These are phyloP conservation scores for Speoplatyrhinus poulsoni DNA, from an alignment of 2,113 vertebrate species.

Conservation along the genomic window DNA sequence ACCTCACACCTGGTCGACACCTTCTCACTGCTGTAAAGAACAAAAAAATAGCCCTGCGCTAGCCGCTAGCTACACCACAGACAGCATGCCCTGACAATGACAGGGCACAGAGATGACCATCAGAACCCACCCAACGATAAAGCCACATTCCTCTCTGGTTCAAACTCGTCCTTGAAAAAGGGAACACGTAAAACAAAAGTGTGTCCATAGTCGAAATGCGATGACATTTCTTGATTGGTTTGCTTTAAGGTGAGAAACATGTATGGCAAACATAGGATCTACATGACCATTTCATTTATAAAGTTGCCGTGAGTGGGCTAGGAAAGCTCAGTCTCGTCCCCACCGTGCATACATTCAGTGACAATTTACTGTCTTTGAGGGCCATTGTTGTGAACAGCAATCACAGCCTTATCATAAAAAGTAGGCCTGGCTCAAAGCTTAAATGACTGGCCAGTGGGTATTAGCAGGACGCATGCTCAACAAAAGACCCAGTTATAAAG, in stretches of 20 bases:
- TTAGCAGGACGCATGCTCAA: conserved; percentile 76
- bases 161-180: conserved; percentile 45
- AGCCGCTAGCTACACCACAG: conserved; percentile 37
- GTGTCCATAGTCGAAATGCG: not conserved
- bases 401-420: conserved; percentile 72
- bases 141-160: conserved; percentile 67
- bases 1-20: conserved; percentile 81
- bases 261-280: not conserved
- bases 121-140: conserved; percentile 53
- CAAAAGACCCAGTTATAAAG: conserved; percentile 75
- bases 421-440: conserved; percentile 69
- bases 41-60: conserved; percentile 41
- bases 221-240: conserved; percentile 7
- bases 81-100: conserved; percentile 65
- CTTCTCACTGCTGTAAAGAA: conserved; percentile 69
- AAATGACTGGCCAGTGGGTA: conserved; percentile 74
- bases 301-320: conserved; percentile 15
- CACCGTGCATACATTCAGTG: conserved; percentile 22
- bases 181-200: conserved; percentile 36
- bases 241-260: not conserved
- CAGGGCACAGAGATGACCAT: conserved; percentile 45
- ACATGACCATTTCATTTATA: no score
- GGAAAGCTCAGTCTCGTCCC: conserved; percentile 63
- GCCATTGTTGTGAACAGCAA: conserved; percentile 61
- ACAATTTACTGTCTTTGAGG: conserved; percentile 57